Evolutionary conservation across 2,888 invertebrate species (phyloP), one percentile per base, ranked within the genome.

Genomic region (Chrysopilus asiliformis): DNA sequence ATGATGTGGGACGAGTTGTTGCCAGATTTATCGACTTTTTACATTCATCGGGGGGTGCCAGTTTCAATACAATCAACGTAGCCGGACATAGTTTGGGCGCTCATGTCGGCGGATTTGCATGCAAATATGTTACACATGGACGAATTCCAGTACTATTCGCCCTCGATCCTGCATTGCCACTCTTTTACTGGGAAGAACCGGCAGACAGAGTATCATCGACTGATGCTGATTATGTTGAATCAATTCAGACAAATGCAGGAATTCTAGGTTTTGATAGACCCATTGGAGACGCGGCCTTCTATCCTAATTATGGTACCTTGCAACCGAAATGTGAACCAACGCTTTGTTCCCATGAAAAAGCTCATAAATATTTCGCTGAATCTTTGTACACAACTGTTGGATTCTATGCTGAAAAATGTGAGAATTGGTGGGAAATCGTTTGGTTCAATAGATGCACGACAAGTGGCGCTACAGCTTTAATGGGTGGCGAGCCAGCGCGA

Each of bases 281-380:
- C 5, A 13, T 35, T 3, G 35, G 45, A 12, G 56, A 58, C 55
- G 56, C 56, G 57, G 60, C 58, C 57, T 58, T 64, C 56, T 62
- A 64, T 62, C 64, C 60, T 63, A 64, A 57, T 63, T 53, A 51
- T 46, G 50, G 57, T 65, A 66, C 66, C 61, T 63, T 65, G 64
- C 65, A 67, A 62, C 47, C 55, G 52, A 58, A 63, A 62, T 63
- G 61, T 60, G 18, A 14, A 12, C 43, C 60, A 57, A 45, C 47
- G 51, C 43, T 60, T 25, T 70, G 70, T 45, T 50, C 67, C 2
- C 70, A 70, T 47, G 46, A 50, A 17, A 56, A 68, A 35, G 52
- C 68, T 0, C 58, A 58, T 32, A 38, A 45, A 31, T 67, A 63
- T 44, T 68, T 57, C 38, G 64, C 60, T 1, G 68, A 69, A 50